Percentiles rank a stretch among this genome's conserved stretches.
Evolutionary conservation across 1,140 invertebrate species (phyloP).

Genomic region (Cydia fagiglandana): DNA sequence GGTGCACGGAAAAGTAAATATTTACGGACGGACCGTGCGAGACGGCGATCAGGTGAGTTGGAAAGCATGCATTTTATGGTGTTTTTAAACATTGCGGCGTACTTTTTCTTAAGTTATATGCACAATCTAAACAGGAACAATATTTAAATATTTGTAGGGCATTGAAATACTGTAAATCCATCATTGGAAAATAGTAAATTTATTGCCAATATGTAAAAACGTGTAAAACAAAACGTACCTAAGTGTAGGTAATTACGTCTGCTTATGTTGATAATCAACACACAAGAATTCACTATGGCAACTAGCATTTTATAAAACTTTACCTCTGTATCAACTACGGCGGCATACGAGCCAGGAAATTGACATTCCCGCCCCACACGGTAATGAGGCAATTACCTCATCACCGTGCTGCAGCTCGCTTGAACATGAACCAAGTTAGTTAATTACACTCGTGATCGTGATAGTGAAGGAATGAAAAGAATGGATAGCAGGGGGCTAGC

Average conservation of each 20-base stretch:
- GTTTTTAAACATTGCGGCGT: conserved; percentile 1
- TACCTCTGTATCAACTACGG: neutral
- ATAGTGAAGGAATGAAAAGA: neutral
- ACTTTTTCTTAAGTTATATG: conserved; percentile 3
- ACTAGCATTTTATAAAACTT: neutral
- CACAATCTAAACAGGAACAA: neutral
- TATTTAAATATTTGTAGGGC: neutral
- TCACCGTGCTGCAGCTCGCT: neutral
- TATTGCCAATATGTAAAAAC: no score
- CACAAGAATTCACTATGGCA: neutral
- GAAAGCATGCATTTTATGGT: conserved; percentile 7
- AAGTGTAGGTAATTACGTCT: no score
- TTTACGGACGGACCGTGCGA: conserved; percentile 14
- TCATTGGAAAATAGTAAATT: neutral
- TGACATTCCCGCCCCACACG: neutral
- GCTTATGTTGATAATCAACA: neutral
- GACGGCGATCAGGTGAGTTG: conserved; percentile 27
- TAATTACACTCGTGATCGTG: neutral
- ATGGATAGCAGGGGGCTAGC: neutral
- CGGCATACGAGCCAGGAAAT: conserved; percentile 1
- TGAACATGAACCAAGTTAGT: neutral
- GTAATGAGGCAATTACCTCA: conserved; percentile 3
- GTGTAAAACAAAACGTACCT: no score
- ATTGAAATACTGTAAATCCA: no score
- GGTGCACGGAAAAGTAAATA: conserved; percentile 26